phyloP scores from a whole-genome alignment of 2,797 vertebrate species.

The Myotis myotis region DNA sequence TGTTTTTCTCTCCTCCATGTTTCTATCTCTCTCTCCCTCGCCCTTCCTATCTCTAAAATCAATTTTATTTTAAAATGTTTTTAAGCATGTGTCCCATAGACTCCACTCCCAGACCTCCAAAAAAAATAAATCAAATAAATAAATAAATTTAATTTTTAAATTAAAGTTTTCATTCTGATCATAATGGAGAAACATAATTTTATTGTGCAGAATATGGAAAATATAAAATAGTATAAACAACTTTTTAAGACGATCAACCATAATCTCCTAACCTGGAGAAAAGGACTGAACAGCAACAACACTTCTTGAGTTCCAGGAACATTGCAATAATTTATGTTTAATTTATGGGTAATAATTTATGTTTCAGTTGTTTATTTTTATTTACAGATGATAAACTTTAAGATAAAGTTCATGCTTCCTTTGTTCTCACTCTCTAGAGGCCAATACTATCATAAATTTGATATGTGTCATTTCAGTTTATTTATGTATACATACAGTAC shows the following conservation, averaged over 20 bases:
- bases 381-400: conserved; percentile 3
- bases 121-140: background rate
- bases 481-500: background rate
- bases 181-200: background rate
- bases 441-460: background rate
- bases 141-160: too few relatives aligned
- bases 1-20: too few relatives aligned
- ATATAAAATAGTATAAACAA: background rate
- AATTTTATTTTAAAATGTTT: too few relatives aligned
- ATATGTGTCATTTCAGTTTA: background rate
- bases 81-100: background rate
- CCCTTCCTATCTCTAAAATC: too few relatives aligned
- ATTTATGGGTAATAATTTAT: background rate
- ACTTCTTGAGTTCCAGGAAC: conserved; percentile 12
- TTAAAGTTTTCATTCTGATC: conserved; percentile 17
- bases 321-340: conserved; percentile 16
- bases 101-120: background rate
- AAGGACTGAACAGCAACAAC: background rate
- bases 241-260: background rate
- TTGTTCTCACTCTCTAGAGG: background rate
- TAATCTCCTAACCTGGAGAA: background rate
- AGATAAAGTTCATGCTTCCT: background rate
- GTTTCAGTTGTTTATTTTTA: conserved; percentile 18
- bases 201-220: background rate
- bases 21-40: too few relatives aligned